Evolutionary conservation across 2,113 vertebrate species (phyloP).

Genomic region (Columba janthina): DNA sequence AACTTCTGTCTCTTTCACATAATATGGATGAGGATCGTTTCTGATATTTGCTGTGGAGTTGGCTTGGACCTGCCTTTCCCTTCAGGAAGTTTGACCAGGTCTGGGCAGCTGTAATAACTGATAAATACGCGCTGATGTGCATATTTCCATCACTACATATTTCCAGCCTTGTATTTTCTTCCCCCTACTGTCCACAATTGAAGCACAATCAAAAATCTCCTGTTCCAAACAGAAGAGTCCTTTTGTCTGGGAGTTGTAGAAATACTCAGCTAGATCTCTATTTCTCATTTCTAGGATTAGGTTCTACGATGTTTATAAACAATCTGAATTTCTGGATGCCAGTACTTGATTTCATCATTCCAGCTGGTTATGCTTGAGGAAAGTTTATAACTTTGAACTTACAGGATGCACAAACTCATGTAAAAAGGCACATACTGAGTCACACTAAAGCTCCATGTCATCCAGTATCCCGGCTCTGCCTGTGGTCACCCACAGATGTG

Average conservation of each 20-base stretch:
- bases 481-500: background rate
- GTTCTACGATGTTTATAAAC: background rate
- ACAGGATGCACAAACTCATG: background rate
- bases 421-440: background rate
- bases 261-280: background rate
- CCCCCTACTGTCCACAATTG: background rate
- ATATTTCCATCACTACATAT: background rate
- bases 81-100: background rate
- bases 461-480: background rate
- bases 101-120: background rate
- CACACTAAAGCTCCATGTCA: background rate
- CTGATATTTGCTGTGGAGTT: background rate
- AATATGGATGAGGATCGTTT: background rate
- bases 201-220: background rate
- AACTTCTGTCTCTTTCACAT: background rate
- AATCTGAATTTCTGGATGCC: background rate
- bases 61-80: background rate
- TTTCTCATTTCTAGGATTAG: background rate
- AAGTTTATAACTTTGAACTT: background rate
- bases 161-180: background rate
- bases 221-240: background rate
- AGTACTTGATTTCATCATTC: background rate
- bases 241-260: background rate
- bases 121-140: background rate
- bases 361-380: background rate